These are phyloP conservation scores for Pollenia griseotomentosa DNA, from an alignment of 2,888 invertebrate genomes.

Conservation along the genomic window DNA sequence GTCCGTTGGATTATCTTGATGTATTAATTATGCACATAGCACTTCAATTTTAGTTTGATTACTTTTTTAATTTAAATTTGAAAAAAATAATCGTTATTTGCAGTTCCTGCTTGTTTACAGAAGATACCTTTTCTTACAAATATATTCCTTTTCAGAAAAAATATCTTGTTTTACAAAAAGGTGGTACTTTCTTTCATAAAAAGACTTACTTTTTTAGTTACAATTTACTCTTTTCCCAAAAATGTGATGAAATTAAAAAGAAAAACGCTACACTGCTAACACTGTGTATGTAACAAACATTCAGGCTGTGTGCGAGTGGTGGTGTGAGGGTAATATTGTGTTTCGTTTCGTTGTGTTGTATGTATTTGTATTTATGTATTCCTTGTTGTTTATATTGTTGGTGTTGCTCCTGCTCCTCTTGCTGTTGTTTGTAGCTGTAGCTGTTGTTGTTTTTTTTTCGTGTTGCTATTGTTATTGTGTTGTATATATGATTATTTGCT, in stretches of 20 bases:
- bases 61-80: no score
- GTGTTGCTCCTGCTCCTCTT: conserved; percentile 49
- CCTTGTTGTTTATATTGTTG: conserved; percentile 67
- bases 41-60: no score
- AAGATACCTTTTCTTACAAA: no score
- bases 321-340: conserved; percentile 67
- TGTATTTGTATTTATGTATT: conserved; percentile 72
- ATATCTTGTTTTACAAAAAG: no score
- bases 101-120: no score
- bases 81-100: no score
- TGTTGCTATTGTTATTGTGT: conserved; percentile 70
- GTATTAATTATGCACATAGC: no score
- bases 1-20: no score
- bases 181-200: no score
- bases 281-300: conserved; percentile 62
- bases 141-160: no score
- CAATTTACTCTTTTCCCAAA: no score
- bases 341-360: conserved; percentile 71
- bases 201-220: no score
- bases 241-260: neutral
- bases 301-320: conserved; percentile 25
- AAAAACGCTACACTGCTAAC: conserved; percentile 42
- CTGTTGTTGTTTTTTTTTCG: conserved; percentile 19
- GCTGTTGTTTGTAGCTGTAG: conserved; percentile 31
- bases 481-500: conserved; percentile 70